Percentiles rank a stretch among this genome's conserved stretches.
Evolutionary conservation across 2,797 vertebrate species (phyloP).

Genomic region (Myotis planiceps): DNA sequence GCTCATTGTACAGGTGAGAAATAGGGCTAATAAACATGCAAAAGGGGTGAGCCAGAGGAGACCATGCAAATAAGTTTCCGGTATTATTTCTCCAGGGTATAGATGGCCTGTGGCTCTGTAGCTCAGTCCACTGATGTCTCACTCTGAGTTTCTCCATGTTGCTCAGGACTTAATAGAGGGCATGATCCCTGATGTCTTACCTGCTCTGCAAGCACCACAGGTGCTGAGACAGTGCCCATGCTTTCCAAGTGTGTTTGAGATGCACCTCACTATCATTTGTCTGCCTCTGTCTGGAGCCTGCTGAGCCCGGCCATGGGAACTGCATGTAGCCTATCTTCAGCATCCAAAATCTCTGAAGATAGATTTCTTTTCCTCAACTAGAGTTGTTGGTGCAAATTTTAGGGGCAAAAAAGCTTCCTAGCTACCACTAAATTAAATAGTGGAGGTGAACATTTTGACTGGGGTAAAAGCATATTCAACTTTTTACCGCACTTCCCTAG

Average conservation of each 20-base stretch:
- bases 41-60: not conserved
- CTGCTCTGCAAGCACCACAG: not conserved
- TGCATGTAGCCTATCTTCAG: not conserved
- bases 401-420: not conserved
- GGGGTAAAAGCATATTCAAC: not conserved
- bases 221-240: not conserved
- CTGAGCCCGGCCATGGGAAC: not conserved
- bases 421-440: not conserved
- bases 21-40: not conserved
- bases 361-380: not conserved
- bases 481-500: not conserved
- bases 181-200: rapidly evolving
- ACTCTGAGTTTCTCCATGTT: not conserved
- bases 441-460: not conserved
- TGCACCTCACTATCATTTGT: not conserved
- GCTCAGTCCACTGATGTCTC: not conserved
- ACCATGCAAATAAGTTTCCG: not conserved
- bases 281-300: not conserved
- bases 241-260: not conserved
- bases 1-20: not conserved
- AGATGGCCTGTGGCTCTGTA: not conserved
- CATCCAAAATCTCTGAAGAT: not conserved
- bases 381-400: not conserved
- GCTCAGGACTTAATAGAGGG: not conserved
- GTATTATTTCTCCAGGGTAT: not conserved